phyloP scores from a whole-genome alignment of 1,140 invertebrate genomes.

The Holcopasites calliopsidis region DNA sequence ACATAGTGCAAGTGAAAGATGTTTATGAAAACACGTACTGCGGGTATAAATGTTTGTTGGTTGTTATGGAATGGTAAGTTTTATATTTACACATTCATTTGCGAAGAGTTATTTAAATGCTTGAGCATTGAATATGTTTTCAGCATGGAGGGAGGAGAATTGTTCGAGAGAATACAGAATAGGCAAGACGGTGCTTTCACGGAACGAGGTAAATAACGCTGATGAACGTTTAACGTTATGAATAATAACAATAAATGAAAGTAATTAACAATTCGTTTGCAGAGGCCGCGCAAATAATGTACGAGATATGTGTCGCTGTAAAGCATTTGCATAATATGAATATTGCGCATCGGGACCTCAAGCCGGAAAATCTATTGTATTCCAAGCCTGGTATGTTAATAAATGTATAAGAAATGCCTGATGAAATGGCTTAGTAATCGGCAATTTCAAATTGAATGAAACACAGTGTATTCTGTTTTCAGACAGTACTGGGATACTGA shows the following conservation, averaged over 20 bases:
- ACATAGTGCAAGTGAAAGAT: constrained; percentile 94
- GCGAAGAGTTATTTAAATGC: background rate
- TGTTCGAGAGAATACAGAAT: constrained; percentile 98
- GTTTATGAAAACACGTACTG: constrained; percentile 98
- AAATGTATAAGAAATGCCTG: background rate
- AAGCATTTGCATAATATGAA: constrained; percentile 96
- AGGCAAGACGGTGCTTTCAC: constrained; percentile 95
- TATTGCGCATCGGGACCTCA: constrained; percentile 98
- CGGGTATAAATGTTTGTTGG: constrained; percentile 93
- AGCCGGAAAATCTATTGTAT: constrained; percentile 95
- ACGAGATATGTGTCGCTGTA: constrained; percentile 97
- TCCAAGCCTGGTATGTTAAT: constrained; percentile 81
- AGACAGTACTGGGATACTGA: constrained; percentile 89
- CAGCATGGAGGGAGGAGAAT: constrained; percentile 97
- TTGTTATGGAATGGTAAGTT: constrained; percentile 97
- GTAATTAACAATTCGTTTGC: constrained; percentile 43
- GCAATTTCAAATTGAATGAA: background rate
- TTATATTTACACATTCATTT: background rate
- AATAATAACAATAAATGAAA: background rate
- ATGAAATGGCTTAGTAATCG: background rate
- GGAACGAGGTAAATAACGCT: constrained; percentile 87
- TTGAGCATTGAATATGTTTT: constrained; percentile 32
- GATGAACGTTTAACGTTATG: background rate
- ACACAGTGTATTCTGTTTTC: constrained; percentile 50
- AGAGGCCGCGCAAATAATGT: constrained; percentile 96